These are phyloP conservation scores for Sepiola atlantica DNA, from an alignment of 2,888 invertebrate species.

Conservation along the genomic window DNA sequence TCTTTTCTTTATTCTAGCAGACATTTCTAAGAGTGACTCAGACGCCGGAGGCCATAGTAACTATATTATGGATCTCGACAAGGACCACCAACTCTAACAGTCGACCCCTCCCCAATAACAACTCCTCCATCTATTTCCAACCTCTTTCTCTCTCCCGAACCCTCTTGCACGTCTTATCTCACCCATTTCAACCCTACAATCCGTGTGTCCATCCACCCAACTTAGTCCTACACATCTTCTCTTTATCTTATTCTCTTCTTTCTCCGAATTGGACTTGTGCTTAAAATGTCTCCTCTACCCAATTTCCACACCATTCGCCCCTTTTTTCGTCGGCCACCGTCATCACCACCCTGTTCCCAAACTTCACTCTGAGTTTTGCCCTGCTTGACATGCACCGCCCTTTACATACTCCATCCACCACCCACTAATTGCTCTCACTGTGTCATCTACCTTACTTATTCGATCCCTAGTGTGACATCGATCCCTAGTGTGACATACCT, in stretches of 20 bases:
- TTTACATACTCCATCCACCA: neutral
- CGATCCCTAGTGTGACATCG: neutral
- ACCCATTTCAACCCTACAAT: neutral
- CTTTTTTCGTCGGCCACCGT: neutral
- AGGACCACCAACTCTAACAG: neutral
- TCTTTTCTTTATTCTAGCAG: constrained; percentile 2
- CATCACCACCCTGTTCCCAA: neutral
- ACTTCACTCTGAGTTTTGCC: neutral
- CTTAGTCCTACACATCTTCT: neutral
- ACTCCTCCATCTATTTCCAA: constrained; percentile 32
- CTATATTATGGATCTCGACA: constrained; percentile 15
- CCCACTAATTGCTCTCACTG: constrained; percentile 8
- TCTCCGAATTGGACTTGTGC: neutral
- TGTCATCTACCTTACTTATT: constrained; percentile 24
- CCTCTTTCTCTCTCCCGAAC: neutral
- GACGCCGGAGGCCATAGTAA: neutral
- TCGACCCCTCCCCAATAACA: neutral
- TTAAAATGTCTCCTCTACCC: neutral
- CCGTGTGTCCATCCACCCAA: neutral
- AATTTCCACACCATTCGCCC: constrained; percentile 6
- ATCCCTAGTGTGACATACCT: neutral
- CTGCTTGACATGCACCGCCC: neutral
- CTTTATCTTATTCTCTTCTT: neutral
- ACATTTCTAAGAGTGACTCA: neutral
- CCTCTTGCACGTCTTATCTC: neutral